A percentile compares a stretch with the other conserved stretches of the same genome.
phyloP scores from a whole-genome alignment of 2,113 vertebrate genomes.

The Aptenodytes forsteri region DNA sequence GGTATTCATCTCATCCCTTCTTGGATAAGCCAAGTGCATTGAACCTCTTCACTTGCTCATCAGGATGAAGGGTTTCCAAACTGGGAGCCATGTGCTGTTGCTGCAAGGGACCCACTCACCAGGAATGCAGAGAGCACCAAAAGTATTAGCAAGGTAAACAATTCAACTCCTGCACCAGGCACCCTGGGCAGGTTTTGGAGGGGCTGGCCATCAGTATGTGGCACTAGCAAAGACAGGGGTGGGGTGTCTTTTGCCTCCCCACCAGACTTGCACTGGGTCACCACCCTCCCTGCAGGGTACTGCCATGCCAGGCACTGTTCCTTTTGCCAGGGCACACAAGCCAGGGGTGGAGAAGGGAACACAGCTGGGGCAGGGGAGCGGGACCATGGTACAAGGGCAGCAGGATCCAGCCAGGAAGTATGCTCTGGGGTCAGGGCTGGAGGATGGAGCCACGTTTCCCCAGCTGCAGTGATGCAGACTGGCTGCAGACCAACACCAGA shows the following conservation, averaged over 20 bases:
- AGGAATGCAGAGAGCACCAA: background rate
- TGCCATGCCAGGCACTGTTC: background rate
- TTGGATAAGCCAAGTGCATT: background rate
- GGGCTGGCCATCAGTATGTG: background rate
- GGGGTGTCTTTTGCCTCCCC: background rate
- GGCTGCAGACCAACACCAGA: conserved; percentile 25
- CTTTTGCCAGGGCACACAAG: background rate
- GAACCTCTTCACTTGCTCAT: background rate
- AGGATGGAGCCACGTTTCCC: background rate
- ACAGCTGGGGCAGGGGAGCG: background rate
- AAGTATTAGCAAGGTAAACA: background rate
- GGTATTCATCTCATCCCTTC: background rate
- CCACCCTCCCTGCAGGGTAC: background rate
- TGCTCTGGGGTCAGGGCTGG: background rate
- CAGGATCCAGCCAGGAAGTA: background rate
- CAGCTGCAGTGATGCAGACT: background rate
- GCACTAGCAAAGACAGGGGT: background rate
- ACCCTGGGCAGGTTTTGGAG: background rate
- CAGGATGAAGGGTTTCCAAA: background rate
- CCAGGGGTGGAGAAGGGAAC: background rate
- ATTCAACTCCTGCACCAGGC: background rate
- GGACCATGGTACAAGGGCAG: background rate
- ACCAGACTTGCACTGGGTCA: background rate
- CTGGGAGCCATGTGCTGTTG: background rate
- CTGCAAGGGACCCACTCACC: background rate